Base-by-base conservation (phyloP, 2,797 vertebrate species). In the Karalla daura region DNA sequence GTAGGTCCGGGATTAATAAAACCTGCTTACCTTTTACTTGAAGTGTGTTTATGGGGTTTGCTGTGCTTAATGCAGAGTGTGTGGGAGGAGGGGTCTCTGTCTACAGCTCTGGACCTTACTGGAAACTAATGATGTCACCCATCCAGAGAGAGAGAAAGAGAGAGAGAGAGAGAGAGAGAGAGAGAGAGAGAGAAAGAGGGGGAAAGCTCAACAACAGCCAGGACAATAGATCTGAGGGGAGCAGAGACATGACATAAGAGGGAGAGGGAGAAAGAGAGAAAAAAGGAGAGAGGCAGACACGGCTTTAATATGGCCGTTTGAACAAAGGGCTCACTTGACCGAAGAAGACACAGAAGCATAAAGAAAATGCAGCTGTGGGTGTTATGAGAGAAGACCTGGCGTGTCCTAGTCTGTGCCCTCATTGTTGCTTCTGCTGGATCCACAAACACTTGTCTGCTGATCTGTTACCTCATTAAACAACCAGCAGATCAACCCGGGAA, bases 81-180 rank as follows among this genome's bases (percentile, higher is more conserved):
- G 28, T 36, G 74, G 81, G 56, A 74, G 70, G 70, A 56, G 61
- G 63, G 47, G 36, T 63, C 52, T 70, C 23, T 7, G 54, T 82
- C 63, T 76, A 53, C 64, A 63, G 75, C 76, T 62, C 63, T 70
- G 76, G 73, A 74, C 77, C 85, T 93, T 90, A 91, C 88, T 88
- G 90, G 90, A 91, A 89, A 86, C 70, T 45, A 82, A 83, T 93
- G 89, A 92, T 90, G 89, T 91, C 88, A 91, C 81, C 75, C 70
- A 18, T 80, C 43, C 71, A 65, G 46, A 73, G 55, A 49, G 50
- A 33, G 53, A 53, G 27, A 56, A n/a, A n/a, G n/a, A n/a, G n/a
- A n/a, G n/a, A n/a, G n/a, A n/a, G n/a, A n/a, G n/a, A n/a, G n/a
- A n/a, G n/a, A n/a, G n/a, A n/a, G n/a, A n/a, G n/a, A n/a, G n/a